These are phyloP conservation scores for Galerucella pusilla DNA, from an alignment of 2,888 invertebrate species.

Conservation along the genomic window DNA sequence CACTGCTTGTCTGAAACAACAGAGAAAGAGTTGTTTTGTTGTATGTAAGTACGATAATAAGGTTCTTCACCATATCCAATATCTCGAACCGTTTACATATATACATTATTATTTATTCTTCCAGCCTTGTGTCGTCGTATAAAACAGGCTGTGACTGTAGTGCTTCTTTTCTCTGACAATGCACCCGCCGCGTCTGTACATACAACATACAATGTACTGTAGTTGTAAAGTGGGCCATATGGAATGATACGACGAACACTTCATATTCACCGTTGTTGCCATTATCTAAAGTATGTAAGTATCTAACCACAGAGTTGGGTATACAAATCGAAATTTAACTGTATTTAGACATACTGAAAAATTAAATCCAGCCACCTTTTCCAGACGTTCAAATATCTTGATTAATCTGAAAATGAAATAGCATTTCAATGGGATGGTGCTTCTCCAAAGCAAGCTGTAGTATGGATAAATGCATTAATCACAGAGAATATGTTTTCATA, in stretches of 20 bases:
- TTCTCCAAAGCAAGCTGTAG: too few species aligned
- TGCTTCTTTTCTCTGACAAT: slow-evolving; percentile 8
- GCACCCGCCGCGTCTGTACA: slow-evolving; percentile 16
- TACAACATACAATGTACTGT: slow-evolving; percentile 20
- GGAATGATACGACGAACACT: slow-evolving; percentile 26
- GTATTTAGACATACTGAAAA: not conserved
- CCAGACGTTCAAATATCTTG: not conserved
- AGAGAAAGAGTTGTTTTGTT: slow-evolving; percentile 19
- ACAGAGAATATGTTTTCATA: too few species aligned
- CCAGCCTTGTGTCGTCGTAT: slow-evolving; percentile 14
- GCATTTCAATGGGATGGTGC: too few species aligned
- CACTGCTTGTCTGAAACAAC: slow-evolving; percentile 18
- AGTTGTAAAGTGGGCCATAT: slow-evolving; percentile 37
- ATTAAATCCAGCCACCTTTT: not conserved
- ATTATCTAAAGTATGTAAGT: not conserved
- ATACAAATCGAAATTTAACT: not conserved
- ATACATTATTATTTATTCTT: slow-evolving; percentile 24
- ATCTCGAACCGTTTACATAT: slow-evolving; percentile 26
- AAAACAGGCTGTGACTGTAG: slow-evolving; percentile 15
- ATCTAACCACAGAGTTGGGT: not conserved
- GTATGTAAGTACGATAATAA: slow-evolving; percentile 20
- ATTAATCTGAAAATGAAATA: too few species aligned
- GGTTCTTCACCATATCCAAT: slow-evolving; percentile 25
- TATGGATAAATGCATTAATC: too few species aligned
- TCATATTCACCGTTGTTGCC: slow-evolving; percentile 7